Evolutionary conservation across 2,797 vertebrate species (phyloP), one percentile per base, ranked within the genome.

Genomic region (Myioborus melanocephalus): DNA sequence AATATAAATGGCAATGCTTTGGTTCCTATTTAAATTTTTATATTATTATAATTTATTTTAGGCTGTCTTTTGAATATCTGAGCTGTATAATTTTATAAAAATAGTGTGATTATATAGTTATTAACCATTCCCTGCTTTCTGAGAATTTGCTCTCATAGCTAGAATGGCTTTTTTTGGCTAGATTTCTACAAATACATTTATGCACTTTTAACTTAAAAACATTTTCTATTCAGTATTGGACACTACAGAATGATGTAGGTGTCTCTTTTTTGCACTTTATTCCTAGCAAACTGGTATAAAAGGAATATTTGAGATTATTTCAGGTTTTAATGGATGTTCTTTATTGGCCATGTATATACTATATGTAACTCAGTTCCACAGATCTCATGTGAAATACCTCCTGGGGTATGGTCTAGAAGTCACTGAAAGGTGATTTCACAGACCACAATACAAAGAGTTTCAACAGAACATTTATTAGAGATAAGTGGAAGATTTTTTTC

Each of bases 1-100:
- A 97, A 96, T 96, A 97, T 84, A 97, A 95, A 97, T 98, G 96
- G 97, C 95, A 96, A 97, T 89, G 95, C 97, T 98, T 98, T 97
- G 97, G 97, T 98, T 98, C 94, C 96, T 97, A 72, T 89, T 95
- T 84, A 83, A 93, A 88, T 95, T 57, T 81, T 92, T 95, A 92
- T 93, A 91, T 93, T 95, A 94, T 87, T 94, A 83, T 49, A 85
- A 93, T 95, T 97, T 95, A 89, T 86, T 96, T 90, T 97, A 98
- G 95, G 87, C 95, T 94, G 87, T 96, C 93, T 95, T 96, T 95
- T 93, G 89, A 95, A 86, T 85, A 96, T 91, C 71, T 88, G 96
- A 97, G 63, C 90, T 95, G 94, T 92, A 49, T 71, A 90, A 63
- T 59, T 90, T 88, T 95, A 94, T 57, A 95, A 93, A 93, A 73